phyloP scores from a whole-genome alignment of 2,797 vertebrate species.

The Denticeps clupeoides region DNA sequence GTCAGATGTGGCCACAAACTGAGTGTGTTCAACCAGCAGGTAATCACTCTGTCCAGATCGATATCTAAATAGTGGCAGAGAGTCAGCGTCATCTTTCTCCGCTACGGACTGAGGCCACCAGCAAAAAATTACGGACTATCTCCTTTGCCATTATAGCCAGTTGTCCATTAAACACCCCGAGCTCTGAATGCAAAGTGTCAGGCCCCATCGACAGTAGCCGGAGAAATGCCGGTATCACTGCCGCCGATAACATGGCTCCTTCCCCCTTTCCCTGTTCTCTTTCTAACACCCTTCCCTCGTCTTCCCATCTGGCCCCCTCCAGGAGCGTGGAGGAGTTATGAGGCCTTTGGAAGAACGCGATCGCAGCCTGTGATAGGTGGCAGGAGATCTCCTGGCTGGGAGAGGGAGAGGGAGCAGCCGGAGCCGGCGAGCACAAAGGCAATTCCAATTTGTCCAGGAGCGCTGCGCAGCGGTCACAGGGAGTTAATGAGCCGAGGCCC shows the following conservation, averaged over 20 bases:
- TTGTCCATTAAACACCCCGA: too few relatives aligned
- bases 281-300: conserved; percentile 15
- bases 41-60: too few relatives aligned
- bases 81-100: too few relatives aligned
- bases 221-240: too few relatives aligned
- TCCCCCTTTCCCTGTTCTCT: not conserved
- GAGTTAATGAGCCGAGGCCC: conserved; percentile 72
- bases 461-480: conserved; percentile 50
- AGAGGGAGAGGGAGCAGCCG: not conserved
- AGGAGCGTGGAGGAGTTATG: not conserved
- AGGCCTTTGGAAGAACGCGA: not conserved
- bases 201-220: too few relatives aligned
- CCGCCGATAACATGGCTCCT: not conserved
- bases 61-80: too few relatives aligned
- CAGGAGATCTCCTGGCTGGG: not conserved
- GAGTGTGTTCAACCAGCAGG: too few relatives aligned
- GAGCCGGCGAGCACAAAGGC: conserved; percentile 41
- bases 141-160: too few relatives aligned
- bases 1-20: too few relatives aligned
- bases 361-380: conserved; percentile 4
- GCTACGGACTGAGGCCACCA: too few relatives aligned
- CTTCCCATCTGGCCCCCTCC: conserved; percentile 16
- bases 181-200: too few relatives aligned
- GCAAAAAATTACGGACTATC: too few relatives aligned
- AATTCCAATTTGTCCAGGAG: conserved; percentile 67